Percentiles rank a stretch among this genome's conserved stretches.
Conservation (phyloP, 2,797 vertebrate species). For the Arctocebus calabarensis region DNA sequence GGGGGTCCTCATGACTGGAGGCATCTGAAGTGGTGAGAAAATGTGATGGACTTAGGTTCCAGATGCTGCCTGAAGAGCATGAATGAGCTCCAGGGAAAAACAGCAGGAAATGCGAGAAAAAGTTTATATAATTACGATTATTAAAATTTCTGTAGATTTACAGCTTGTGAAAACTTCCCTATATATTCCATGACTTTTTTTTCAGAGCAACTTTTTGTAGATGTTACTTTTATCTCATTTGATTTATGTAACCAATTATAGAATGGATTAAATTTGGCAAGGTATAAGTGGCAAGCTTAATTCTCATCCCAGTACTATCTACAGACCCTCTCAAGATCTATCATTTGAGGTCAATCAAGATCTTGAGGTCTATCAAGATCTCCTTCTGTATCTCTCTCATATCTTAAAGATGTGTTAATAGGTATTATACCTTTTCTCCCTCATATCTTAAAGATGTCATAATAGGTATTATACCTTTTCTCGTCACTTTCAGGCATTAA, state of each 20-base stretch:
- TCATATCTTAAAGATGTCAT: neutral
- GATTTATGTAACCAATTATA: neutral
- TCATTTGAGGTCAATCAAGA: no score
- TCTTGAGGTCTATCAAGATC: no score
- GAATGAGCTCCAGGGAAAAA: neutral
- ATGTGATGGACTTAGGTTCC: neutral
- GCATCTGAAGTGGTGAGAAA: neutral
- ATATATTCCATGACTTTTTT: neutral
- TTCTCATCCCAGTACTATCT: neutral
- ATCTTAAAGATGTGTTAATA: neutral
- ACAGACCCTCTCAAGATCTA: neutral
- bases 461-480: neutral
- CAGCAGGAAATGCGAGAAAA: neutral
- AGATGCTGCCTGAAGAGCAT: neutral
- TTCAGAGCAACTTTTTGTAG: neutral
- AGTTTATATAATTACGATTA: neutral
- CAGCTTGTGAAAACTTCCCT: neutral
- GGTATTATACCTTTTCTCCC: neutral
- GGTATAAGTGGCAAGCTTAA: neutral
- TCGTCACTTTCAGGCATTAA: neutral
- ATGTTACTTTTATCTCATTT: neutral
- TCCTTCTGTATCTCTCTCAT: neutral
- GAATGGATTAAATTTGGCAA: neutral
- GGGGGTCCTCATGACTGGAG: neutral
- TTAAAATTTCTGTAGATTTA: neutral